phyloP scores from a whole-genome alignment of 2,113 vertebrate species.

The Rhizomys pruinosus region DNA sequence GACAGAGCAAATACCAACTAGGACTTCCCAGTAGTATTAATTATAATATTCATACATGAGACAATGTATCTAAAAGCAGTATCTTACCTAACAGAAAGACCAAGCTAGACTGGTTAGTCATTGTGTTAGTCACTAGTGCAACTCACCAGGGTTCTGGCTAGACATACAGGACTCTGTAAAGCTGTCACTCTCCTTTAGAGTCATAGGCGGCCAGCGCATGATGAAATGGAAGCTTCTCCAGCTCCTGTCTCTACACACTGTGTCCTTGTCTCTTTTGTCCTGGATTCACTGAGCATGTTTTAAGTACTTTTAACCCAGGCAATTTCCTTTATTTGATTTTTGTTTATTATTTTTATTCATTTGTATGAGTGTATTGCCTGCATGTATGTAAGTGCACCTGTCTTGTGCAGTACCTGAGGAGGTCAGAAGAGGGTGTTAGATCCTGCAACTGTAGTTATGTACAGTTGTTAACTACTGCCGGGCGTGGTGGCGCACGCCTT shows the following conservation, averaged over 20 bases:
- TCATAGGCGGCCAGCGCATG: background rate
- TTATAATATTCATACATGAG: background rate
- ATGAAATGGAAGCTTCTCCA: background rate
- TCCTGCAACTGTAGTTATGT: too few relatives aligned
- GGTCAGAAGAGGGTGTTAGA: too few relatives aligned
- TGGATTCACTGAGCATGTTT: too few relatives aligned
- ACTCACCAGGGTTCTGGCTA: background rate
- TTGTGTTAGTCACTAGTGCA: background rate
- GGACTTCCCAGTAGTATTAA: background rate
- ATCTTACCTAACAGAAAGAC: background rate
- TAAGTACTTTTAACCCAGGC: too few relatives aligned
- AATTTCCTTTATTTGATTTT: too few relatives aligned
- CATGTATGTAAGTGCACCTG: too few relatives aligned
- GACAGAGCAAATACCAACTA: background rate
- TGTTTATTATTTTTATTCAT: too few relatives aligned
- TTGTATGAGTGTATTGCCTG: too few relatives aligned
- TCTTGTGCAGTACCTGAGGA: too few relatives aligned
- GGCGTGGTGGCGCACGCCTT: too few relatives aligned
- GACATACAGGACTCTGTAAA: background rate
- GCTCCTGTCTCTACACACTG: background rate
- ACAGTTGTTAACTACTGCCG: too few relatives aligned
- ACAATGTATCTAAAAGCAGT: background rate
- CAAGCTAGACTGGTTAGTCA: background rate
- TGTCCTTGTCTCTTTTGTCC: background rate
- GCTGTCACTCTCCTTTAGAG: background rate